phyloP scores from a whole-genome alignment of 2,888 invertebrate genomes.

The Thymelicus sylvestris region DNA sequence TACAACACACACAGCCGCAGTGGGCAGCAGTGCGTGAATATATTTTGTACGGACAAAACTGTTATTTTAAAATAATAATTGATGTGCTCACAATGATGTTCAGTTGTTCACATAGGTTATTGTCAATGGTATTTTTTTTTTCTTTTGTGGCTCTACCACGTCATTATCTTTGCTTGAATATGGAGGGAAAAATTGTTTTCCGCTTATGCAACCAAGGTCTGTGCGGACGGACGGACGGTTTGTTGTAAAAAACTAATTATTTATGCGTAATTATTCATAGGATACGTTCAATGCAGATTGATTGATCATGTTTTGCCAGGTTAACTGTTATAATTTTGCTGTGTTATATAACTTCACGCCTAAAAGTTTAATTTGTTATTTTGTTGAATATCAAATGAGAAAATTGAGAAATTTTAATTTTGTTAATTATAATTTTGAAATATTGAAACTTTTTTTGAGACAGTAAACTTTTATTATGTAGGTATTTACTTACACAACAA shows the following conservation, averaged over 20 bases:
- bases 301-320: constrained; percentile 16
- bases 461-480: too few species aligned
- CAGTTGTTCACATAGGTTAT: constrained; percentile 57
- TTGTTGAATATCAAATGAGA: too few species aligned
- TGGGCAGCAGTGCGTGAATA: constrained; percentile 74
- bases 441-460: too few species aligned
- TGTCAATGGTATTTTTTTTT: constrained; percentile 71
- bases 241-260: constrained; percentile 32
- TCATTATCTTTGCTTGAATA: constrained; percentile 59
- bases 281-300: constrained; percentile 28
- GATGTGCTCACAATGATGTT: constrained; percentile 65
- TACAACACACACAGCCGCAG: constrained; percentile 40
- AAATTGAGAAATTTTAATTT: too few species aligned
- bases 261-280: constrained; percentile 36
- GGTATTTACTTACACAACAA: too few species aligned
- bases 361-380: too few species aligned
- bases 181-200: constrained; percentile 53
- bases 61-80: constrained; percentile 84
- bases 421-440: too few species aligned
- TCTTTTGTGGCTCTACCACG: constrained; percentile 58
- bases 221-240: constrained; percentile 11
- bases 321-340: constrained; percentile 21
- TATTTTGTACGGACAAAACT: constrained; percentile 83
- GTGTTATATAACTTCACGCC: neutral
- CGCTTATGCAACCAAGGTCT: constrained; percentile 46